Evolutionary conservation across 2,888 invertebrate genomes (phyloP).

Genomic region (Escarpia spicata): DNA sequence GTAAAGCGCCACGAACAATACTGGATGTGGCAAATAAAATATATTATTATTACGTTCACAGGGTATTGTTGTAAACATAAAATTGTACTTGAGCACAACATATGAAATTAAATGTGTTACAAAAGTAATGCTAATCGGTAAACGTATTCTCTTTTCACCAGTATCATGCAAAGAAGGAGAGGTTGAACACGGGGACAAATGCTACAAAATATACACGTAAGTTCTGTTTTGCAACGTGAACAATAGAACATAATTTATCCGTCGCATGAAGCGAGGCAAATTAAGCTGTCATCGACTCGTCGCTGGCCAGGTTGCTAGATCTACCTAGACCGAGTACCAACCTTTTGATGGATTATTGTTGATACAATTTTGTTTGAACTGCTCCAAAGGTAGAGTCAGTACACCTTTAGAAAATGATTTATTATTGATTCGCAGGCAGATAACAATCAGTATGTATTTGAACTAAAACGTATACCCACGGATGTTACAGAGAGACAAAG

Average conservation of each 20-base stretch:
- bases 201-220: slow-evolving; percentile 9
- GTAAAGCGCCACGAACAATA: too few relatives aligned
- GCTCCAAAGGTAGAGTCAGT: background rate
- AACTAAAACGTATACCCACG: background rate
- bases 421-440: background rate
- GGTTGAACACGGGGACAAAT: background rate
- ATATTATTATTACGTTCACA: background rate
- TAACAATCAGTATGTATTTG: background rate
- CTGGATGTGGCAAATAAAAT: background rate
- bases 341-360: background rate
- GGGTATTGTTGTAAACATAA: background rate
- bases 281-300: background rate
- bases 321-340: background rate
- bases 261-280: background rate
- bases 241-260: background rate
- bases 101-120: background rate
- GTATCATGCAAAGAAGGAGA: background rate
- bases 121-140: background rate
- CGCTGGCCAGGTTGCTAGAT: background rate
- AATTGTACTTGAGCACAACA: background rate
- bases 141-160: background rate
- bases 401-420: background rate
- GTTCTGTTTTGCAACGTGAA: background rate
- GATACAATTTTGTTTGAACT: background rate
- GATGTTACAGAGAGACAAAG: background rate